phyloP scores from a whole-genome alignment of 2,888 invertebrate genomes.

The Noctua pronuba region DNA sequence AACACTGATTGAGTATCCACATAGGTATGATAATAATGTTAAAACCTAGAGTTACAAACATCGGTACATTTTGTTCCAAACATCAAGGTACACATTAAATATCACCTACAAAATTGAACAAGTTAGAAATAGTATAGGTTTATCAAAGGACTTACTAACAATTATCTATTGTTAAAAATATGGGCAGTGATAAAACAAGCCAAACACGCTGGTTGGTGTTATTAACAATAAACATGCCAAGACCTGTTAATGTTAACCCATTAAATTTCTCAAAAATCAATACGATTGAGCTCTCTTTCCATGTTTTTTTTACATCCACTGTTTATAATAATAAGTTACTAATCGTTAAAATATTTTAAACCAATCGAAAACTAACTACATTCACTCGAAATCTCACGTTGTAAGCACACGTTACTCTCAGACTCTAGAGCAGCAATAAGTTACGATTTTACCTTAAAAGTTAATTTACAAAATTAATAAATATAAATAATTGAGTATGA shows the following conservation, averaged over 20 bases:
- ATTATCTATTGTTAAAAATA: conserved; percentile 83
- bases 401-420: conserved; percentile 83
- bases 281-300: conserved; percentile 63
- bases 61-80: conserved; percentile 87
- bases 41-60: conserved; percentile 85
- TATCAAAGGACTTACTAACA: conserved; percentile 88
- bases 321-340: conserved; percentile 76
- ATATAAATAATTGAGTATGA: conserved; percentile 87
- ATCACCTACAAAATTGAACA: conserved; percentile 90
- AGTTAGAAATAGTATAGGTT: conserved; percentile 89
- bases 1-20: conserved; percentile 88
- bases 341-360: conserved; percentile 80
- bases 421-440: conserved; percentile 83
- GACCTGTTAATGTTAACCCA: conserved; percentile 57
- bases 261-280: conserved; percentile 68
- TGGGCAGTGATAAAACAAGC: conserved; percentile 89
- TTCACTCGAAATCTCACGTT: conserved; percentile 84
- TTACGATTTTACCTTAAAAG: conserved; percentile 80
- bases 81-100: conserved; percentile 88
- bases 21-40: conserved; percentile 79
- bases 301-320: conserved; percentile 69
- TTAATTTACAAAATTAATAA: conserved; percentile 87
- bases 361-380: conserved; percentile 83
- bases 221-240: conserved; percentile 68
- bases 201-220: conserved; percentile 76